phyloP scores from a whole-genome alignment of 2,888 invertebrate species.

The Tubulanus polymorphus region DNA sequence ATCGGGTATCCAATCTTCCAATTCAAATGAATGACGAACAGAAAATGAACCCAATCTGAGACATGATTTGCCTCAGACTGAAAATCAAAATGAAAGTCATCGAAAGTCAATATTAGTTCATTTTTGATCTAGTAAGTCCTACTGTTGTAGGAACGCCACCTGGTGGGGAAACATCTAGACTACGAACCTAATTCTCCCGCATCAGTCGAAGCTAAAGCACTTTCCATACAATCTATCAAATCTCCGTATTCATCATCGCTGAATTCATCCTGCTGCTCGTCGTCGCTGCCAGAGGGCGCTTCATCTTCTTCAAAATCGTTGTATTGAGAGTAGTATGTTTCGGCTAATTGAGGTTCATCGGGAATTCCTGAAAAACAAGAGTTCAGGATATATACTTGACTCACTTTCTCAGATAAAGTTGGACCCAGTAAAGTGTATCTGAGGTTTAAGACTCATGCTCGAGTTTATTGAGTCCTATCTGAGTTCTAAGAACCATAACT shows the following conservation, averaged over 20 bases:
- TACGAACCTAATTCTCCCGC: conserved; percentile 25
- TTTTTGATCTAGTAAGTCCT: no score
- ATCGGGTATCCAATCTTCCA: no score
- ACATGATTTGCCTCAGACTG: no score
- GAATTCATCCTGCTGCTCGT: background rate
- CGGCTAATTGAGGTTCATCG: conserved; percentile 43
- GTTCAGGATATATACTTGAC: no score
- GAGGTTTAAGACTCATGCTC: no score
- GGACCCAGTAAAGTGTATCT: no score
- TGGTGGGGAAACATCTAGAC: background rate
- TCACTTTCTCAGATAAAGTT: no score
- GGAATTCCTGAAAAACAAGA: conserved; percentile 40
- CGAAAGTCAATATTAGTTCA: no score
- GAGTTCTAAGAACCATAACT: no score
- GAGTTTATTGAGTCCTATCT: no score
- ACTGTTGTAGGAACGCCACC: no score
- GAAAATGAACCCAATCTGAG: background rate
- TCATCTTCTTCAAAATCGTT: conserved; percentile 34
- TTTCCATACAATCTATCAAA: conserved; percentile 40
- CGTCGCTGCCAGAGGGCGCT: conserved; percentile 14
- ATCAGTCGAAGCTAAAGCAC: conserved; percentile 35
- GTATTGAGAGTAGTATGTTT: conserved; percentile 52
- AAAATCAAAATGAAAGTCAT: no score
- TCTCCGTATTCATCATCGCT: conserved; percentile 22
- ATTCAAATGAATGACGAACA: background rate